Base-by-base conservation (phyloP, 64 coral and sea anemone genomes). In the Dendrophyllia cribrosa region DNA sequence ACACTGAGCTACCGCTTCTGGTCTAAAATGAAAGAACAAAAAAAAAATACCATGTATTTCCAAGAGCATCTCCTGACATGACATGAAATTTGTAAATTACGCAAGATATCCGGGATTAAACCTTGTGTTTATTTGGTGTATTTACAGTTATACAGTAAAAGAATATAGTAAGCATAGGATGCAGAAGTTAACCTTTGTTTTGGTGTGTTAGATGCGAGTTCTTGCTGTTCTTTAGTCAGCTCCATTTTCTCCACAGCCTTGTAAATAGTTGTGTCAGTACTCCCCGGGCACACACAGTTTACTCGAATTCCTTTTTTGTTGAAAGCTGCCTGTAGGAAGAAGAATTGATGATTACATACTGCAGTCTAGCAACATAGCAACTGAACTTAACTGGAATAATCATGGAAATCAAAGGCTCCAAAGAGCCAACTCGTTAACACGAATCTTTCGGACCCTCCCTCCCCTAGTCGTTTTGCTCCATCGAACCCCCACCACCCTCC, bases 271-370 rank as follows among this genome's bases (percentile, higher is more conserved):
- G 95, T 97, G 62, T 94, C 95, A 34, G 95, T 97, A 45, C 78
- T 51, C 9, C 95, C 95, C 11, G 95, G 95, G 58, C 95, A 97
- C 6, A 97, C 92, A 34, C 95, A 97, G 59, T 97, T 97, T 20
- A 97, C 92, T 62, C 95, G 74, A 59, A 97, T 94, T 51, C 95
- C 92, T 84, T 94, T 97, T 69, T 94, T 97, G 17, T 53, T 88
- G 10, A 88, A 74, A 48, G 92, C 95, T 60, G 83, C n/a, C 95
- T 97, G 86, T 66, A 78, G 62, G 90, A 62, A 77, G 15, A 65
- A 74, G 66, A 65, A 26, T 19, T 49, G 8, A 69, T 69, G 19
- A 67, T 19, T 44, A 34, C 34, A 34, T 0, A 34, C 34, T 34
- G 34, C 0, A 34, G 34, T 34, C 34, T 34, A 34, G 34, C 34